Conservation (phyloP, 2,797 vertebrate genomes). For the Melanotaenia maccullochi region DNA sequence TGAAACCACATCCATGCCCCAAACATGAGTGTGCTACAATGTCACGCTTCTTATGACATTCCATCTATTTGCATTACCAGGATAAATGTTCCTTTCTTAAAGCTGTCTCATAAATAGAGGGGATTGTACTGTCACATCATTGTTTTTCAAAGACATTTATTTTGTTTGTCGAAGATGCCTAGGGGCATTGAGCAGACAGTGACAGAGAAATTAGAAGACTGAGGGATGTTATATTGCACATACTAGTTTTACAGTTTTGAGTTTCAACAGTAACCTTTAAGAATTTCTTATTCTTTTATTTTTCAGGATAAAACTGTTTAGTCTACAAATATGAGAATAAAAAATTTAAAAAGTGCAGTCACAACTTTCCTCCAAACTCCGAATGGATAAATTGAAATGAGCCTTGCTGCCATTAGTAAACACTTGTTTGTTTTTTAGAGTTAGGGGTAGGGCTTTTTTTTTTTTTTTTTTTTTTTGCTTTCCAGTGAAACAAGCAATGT, state of each 20-base stretch:
- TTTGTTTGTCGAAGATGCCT: background rate
- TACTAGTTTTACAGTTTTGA: conserved; percentile 4
- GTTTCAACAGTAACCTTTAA: conserved; percentile 1
- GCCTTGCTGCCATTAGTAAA: background rate
- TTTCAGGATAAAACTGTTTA: background rate
- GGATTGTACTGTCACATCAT: conserved; percentile 24
- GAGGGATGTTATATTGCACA: conserved; percentile 10
- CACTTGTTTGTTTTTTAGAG: background rate
- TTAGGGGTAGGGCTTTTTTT: too few species aligned
- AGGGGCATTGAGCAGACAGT: background rate
- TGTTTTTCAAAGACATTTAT: conserved; percentile 30
- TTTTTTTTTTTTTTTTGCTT: background rate
- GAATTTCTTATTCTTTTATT: background rate
- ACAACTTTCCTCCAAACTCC: background rate
- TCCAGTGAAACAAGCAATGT: too few species aligned
- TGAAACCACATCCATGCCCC: conserved; percentile 71
- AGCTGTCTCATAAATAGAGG: conserved; percentile 33
- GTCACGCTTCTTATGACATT: conserved; percentile 62
- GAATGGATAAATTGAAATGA: background rate
- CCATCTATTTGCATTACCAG: conserved; percentile 38
- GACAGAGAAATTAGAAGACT: conserved; percentile 12
- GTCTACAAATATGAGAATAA: background rate
- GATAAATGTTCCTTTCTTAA: conserved; percentile 25
- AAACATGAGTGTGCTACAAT: conserved; percentile 51
- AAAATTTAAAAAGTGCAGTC: background rate